Percentiles rank a stretch among this genome's conserved stretches.
phyloP scores from a whole-genome alignment of 2,113 vertebrate genomes.

The Lophura nycthemera region DNA sequence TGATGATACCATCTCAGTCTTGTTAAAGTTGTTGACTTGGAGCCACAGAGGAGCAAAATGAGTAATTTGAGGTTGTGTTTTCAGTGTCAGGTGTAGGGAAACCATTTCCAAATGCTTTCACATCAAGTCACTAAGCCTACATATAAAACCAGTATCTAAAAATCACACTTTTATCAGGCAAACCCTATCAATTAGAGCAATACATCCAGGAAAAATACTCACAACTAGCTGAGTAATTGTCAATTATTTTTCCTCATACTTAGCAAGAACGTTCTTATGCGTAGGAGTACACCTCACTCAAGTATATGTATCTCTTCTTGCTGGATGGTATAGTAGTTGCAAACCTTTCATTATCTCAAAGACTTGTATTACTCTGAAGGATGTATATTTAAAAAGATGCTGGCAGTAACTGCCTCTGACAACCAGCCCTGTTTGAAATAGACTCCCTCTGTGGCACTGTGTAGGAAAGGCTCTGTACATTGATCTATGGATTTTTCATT shows the following conservation, averaged over 20 bases:
- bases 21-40: background rate
- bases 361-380: slow-evolving; percentile 57
- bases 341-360: slow-evolving; percentile 70
- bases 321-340: slow-evolving; percentile 43
- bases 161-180: slow-evolving; percentile 4
- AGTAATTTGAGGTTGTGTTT: background rate
- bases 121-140: background rate
- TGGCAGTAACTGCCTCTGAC: slow-evolving; percentile 59
- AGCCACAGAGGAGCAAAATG: background rate
- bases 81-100: background rate
- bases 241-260: slow-evolving; percentile 39
- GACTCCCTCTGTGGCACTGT: slow-evolving; percentile 48
- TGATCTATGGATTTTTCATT: slow-evolving; percentile 71
- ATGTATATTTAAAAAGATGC: slow-evolving; percentile 70
- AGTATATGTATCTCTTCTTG: slow-evolving; percentile 12
- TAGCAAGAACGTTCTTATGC: background rate
- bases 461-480: slow-evolving; percentile 33
- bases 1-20: background rate
- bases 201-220: background rate
- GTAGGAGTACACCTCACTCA: slow-evolving; percentile 4
- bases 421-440: slow-evolving; percentile 56
- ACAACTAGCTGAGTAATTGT: slow-evolving; percentile 39
- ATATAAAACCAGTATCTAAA: background rate
- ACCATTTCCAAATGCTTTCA: background rate
- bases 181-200: slow-evolving; percentile 27